Conservation (phyloP, 2,888 invertebrate species). For the Euspilapteryx auroguttella region DNA sequence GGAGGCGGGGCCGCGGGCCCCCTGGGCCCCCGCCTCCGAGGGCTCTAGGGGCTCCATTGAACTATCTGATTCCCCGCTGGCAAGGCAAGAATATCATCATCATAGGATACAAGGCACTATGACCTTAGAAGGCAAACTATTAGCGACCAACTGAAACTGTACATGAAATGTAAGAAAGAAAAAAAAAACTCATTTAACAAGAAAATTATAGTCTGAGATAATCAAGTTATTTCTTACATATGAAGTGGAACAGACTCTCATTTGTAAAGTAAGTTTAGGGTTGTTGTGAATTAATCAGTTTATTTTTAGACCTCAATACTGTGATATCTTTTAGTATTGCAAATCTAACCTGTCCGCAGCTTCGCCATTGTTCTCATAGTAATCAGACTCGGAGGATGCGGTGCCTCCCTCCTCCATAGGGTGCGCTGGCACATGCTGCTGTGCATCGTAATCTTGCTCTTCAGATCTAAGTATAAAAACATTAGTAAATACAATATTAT, state of each 20-base stretch:
- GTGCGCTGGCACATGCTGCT: conserved; percentile 16
- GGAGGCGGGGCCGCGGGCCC: conserved; percentile 51
- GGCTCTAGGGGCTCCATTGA: too few relatives aligned
- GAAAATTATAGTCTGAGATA: too few relatives aligned
- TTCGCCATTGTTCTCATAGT: conserved; percentile 43
- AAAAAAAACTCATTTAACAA: too few relatives aligned
- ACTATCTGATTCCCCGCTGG: conserved; percentile 57
- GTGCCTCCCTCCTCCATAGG: conserved; percentile 26
- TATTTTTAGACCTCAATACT: too few relatives aligned
- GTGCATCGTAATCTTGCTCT: conserved; percentile 20
- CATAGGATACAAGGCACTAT: neutral
- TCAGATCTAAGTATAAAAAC: too few relatives aligned
- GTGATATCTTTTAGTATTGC: too few relatives aligned
- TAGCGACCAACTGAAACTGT: neutral
- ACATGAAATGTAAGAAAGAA: conserved; percentile 4
- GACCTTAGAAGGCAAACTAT: neutral
- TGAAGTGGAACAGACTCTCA: too few relatives aligned
- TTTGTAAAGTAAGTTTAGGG: too few relatives aligned
- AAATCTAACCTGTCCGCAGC: conserved; percentile 43
- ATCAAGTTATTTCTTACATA: too few relatives aligned
- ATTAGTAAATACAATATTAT: too few relatives aligned
- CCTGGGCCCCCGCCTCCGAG: conserved; percentile 39
- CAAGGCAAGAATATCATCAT: conserved; percentile 12
- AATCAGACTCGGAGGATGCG: conserved; percentile 48
- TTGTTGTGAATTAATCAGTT: too few relatives aligned